Evolutionary conservation across 2,797 vertebrate genomes (phyloP).

Genomic region (Kryptolebias ocellatus): DNA sequence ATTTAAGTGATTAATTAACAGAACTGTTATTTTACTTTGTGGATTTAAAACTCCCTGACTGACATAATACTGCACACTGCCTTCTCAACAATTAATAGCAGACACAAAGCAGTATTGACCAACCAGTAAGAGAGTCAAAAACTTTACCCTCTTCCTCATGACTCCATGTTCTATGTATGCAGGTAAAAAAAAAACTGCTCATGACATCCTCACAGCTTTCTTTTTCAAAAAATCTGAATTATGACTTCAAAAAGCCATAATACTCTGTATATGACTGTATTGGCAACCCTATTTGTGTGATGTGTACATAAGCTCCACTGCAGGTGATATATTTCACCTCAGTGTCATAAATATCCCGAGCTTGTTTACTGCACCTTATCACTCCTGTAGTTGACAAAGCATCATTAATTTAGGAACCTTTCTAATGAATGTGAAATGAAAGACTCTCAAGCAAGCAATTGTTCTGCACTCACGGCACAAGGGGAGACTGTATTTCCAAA

Average conservation of each 20-base stretch:
- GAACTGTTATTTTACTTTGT: no score
- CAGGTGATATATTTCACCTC: conserved; percentile 57
- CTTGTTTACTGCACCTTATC: conserved; percentile 74
- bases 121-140: no score
- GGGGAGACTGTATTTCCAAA: conserved; percentile 44
- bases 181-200: no score
- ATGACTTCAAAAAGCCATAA: no score
- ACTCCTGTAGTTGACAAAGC: conserved; percentile 55
- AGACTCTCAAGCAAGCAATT: conserved; percentile 56
- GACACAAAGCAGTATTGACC: no score
- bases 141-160: no score
- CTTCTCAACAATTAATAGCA: no score
- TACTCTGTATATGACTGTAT: neutral
- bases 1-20: no score
- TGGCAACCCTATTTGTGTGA: conserved; percentile 1
- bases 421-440: conserved; percentile 75
- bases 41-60: no score
- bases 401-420: conserved; percentile 73
- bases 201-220: no score
- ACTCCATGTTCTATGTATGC: no score
- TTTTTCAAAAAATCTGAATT: neutral
- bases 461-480: conserved; percentile 38
- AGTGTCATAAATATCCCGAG: conserved; percentile 56
- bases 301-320: conserved; percentile 28
- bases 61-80: no score